A percentile compares a stretch with the other conserved stretches of the same genome.
These are phyloP conservation scores for Papilio elwesi DNA, from an alignment of 2,888 invertebrate species.

Conservation along the genomic window DNA sequence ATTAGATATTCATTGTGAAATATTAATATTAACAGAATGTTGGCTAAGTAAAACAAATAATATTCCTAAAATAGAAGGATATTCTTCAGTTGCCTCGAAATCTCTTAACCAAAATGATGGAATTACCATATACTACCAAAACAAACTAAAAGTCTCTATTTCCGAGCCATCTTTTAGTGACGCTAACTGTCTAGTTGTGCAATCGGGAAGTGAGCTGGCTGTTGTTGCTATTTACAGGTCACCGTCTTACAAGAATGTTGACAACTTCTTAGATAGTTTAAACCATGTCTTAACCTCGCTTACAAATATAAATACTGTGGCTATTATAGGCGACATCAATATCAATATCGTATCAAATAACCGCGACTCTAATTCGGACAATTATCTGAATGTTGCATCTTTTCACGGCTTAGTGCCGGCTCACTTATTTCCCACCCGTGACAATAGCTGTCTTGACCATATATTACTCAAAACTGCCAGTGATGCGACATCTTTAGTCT, in stretches of 20 bases:
- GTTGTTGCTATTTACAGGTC: neutral
- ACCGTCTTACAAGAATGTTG: neutral
- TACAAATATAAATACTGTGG: too few species aligned
- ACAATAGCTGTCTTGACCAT: too few species aligned
- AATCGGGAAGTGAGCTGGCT: neutral
- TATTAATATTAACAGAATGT: too few species aligned
- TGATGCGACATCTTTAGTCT: too few species aligned
- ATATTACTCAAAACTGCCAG: too few species aligned
- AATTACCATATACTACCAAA: neutral
- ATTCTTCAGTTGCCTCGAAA: neutral
- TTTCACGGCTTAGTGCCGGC: neutral
- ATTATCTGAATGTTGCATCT: neutral
- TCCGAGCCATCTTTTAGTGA: neutral
- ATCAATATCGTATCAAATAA: too few species aligned
- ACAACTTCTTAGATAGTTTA: conserved; percentile 6
- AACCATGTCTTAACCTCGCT: neutral
- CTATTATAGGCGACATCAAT: too few species aligned
- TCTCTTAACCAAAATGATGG: neutral
- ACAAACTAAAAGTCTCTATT: neutral
- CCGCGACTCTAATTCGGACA: neutral
- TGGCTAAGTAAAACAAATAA: too few species aligned
- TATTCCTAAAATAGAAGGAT: too few species aligned
- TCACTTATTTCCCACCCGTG: neutral
- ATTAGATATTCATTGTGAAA: too few species aligned
- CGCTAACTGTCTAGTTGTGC: neutral